A percentile compares a stretch with the other conserved stretches of the same genome.
Conservation (phyloP, 2,888 invertebrate species). For the Ethmia dodecea region DNA sequence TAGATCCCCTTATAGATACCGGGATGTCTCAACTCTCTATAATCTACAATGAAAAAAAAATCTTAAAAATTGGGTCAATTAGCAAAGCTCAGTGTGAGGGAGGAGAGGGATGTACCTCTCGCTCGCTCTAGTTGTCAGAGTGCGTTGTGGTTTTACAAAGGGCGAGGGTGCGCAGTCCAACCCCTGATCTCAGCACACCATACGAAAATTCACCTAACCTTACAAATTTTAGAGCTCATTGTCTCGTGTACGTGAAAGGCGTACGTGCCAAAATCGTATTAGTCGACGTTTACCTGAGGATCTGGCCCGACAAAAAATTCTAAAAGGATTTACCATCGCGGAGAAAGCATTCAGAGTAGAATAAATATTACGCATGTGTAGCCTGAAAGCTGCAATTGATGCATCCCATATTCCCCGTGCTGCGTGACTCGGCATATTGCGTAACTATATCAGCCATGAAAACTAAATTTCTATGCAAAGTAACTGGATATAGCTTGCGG, state of each 20-base stretch:
- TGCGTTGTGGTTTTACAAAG: constrained; percentile 46
- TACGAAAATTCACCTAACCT: constrained; percentile 29
- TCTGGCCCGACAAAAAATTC: constrained; percentile 44
- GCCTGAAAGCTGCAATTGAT: too few relatives aligned
- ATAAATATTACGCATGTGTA: constrained; percentile 40
- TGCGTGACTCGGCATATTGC: too few relatives aligned
- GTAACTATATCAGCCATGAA: too few relatives aligned
- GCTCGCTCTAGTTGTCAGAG: too few relatives aligned
- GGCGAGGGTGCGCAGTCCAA: constrained; percentile 40
- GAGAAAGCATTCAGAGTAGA: constrained; percentile 34
- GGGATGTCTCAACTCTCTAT: constrained; percentile 15
- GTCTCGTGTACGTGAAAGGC: constrained; percentile 24
- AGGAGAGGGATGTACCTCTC: constrained; percentile 40
- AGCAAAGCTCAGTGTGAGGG: constrained; percentile 44
- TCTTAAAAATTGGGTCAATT: constrained; percentile 65
- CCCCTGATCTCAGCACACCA: constrained; percentile 16
- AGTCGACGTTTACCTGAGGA: constrained; percentile 51
- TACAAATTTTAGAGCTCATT: constrained; percentile 33
- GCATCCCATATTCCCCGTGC: too few relatives aligned
- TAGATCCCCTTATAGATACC: too few relatives aligned
- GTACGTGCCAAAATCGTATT: constrained; percentile 40
- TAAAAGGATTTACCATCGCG: constrained; percentile 46
- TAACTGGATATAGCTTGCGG: too few relatives aligned
- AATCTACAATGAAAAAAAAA: constrained; percentile 33
- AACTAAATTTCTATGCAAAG: too few relatives aligned